Evolutionary conservation across 2,888 invertebrate species (phyloP).

Genomic region (Calliphora vomitoria): DNA sequence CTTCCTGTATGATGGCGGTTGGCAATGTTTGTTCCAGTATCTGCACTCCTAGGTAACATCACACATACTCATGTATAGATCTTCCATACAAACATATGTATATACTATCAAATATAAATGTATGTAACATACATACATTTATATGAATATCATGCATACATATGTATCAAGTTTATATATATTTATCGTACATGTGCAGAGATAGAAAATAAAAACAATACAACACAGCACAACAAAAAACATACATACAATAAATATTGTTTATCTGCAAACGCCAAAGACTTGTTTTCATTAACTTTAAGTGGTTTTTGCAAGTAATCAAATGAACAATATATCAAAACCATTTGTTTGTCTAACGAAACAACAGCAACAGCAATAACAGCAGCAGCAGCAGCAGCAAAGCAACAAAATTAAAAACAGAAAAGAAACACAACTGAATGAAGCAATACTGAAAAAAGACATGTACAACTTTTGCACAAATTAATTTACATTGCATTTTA

Average conservation of each 20-base stretch:
- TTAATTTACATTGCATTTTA: conserved; percentile 68
- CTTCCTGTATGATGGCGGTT: conserved; percentile 68
- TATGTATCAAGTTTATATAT: neutral
- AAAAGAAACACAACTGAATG: neutral
- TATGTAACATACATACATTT: too few species aligned
- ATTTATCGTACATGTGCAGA: neutral
- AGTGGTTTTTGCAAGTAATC: conserved; percentile 73
- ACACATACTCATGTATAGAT: neutral
- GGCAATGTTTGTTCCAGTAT: conserved; percentile 60
- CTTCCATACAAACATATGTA: neutral
- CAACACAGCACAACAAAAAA: neutral
- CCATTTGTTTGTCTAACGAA: conserved; percentile 65
- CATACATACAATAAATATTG: conserved; percentile 64
- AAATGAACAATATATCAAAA: conserved; percentile 73
- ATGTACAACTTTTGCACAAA: conserved; percentile 55
- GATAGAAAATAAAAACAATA: conserved; percentile 37
- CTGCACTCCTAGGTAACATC: conserved; percentile 35
- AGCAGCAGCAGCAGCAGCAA: conserved; percentile 9
- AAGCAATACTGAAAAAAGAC: conserved; percentile 28
- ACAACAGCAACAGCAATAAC: conserved; percentile 23
- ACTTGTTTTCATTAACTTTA: conserved; percentile 74
- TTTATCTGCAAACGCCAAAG: conserved; percentile 71
- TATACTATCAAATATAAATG: neutral
- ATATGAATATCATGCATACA: conserved; percentile 4
- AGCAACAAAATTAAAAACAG: conserved; percentile 25